Conservation (phyloP, 2,113 vertebrate genomes). For the Candoia aspera region DNA sequence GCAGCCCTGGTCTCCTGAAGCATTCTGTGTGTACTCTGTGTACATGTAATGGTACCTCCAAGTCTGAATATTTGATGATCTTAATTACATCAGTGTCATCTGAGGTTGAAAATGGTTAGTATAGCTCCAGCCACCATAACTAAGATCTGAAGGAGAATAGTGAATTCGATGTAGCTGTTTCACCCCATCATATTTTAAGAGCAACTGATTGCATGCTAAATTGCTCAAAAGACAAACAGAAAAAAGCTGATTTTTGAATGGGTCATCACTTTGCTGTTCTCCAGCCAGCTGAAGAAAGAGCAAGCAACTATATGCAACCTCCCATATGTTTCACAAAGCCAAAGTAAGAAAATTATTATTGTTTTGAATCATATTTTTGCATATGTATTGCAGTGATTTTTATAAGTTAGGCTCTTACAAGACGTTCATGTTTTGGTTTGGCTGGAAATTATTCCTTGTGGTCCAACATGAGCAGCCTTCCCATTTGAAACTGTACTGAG, state of each 20-base stretch:
- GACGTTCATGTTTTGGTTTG: too few relatives aligned
- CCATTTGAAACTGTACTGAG: too few relatives aligned
- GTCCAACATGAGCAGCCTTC: too few relatives aligned
- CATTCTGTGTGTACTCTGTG: background rate
- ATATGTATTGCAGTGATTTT: too few relatives aligned
- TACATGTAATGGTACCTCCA: background rate
- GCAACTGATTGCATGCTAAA: background rate
- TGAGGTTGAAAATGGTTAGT: background rate
- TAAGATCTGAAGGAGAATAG: background rate
- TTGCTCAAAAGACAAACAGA: background rate
- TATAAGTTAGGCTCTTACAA: too few relatives aligned
- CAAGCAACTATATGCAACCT: too few relatives aligned
- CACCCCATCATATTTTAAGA: background rate
- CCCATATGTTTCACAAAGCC: too few relatives aligned
- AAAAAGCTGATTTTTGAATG: background rate
- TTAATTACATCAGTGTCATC: background rate
- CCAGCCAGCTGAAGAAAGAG: too few relatives aligned
- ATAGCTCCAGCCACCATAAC: background rate
- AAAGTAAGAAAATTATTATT: too few relatives aligned
- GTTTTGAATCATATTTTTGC: too few relatives aligned
- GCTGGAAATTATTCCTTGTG: too few relatives aligned
- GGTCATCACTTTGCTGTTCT: too few relatives aligned
- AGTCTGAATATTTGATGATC: background rate
- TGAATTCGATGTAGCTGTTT: background rate
- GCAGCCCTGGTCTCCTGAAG: background rate